Percentiles rank a stretch among this genome's conserved stretches.
These are phyloP conservation scores for Noturus placidus DNA, from an alignment of 2,113 vertebrate species.

Conservation along the genomic window DNA sequence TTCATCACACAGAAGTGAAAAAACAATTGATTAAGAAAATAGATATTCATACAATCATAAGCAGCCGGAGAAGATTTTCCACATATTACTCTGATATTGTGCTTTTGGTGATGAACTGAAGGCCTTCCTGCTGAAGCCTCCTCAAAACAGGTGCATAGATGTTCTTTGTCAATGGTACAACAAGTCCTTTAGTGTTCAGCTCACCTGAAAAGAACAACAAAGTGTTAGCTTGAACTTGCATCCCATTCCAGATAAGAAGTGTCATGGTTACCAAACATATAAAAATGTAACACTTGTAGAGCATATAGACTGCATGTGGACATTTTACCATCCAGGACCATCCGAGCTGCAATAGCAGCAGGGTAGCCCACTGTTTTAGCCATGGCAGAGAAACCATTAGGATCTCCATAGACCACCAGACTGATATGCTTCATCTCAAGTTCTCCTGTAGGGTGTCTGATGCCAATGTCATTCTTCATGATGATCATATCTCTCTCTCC, in stretches of 20 bases:
- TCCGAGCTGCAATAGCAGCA: constrained; percentile 86
- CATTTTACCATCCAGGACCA: constrained; percentile 90
- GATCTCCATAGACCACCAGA: constrained; percentile 90
- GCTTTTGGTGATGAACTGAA: constrained; percentile 78
- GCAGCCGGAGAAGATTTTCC: neutral
- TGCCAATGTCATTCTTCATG: constrained; percentile 87
- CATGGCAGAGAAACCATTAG: constrained; percentile 91
- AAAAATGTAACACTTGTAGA: neutral
- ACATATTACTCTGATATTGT: constrained; percentile 68
- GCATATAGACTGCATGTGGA: neutral
- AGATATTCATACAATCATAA: neutral
- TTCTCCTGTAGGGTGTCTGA: constrained; percentile 90
- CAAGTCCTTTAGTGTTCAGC: constrained; percentile 84
- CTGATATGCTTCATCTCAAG: constrained; percentile 86
- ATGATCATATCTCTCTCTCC: constrained; percentile 91
- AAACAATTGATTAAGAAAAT: neutral
- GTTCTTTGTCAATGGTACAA: constrained; percentile 84
- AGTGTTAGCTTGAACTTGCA: neutral
- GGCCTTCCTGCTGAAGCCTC: constrained; percentile 83
- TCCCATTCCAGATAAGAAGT: neutral
- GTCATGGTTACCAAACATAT: neutral
- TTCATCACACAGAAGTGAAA: neutral
- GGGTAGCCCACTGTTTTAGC: constrained; percentile 95
- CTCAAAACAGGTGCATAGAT: constrained; percentile 84
- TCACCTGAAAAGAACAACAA: constrained; percentile 76